phyloP scores from a whole-genome alignment of 2,113 vertebrate species.

The Cebus imitator region DNA sequence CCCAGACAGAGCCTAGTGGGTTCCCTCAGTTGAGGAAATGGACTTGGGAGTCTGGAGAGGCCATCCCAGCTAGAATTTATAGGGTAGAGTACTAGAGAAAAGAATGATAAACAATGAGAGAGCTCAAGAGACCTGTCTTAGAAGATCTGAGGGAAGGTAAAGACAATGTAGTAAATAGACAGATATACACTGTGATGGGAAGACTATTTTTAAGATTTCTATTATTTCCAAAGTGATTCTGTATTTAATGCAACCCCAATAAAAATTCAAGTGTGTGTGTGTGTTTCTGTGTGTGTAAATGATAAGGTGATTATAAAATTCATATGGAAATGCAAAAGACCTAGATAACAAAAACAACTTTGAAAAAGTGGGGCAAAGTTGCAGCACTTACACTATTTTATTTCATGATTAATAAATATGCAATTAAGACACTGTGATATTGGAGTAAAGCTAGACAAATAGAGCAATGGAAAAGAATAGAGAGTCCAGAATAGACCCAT shows the following conservation, averaged over 20 bases:
- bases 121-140: neutral
- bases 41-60: neutral
- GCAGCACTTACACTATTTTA: neutral
- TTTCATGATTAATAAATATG: constrained; percentile 32
- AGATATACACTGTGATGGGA: neutral
- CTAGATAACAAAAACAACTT: constrained; percentile 40
- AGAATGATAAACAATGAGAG: neutral
- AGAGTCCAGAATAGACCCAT: neutral
- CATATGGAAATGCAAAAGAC: constrained; percentile 16
- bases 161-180: neutral
- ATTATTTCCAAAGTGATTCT: constrained; percentile 39
- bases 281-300: neutral
- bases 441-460: neutral
- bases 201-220: constrained; percentile 14
- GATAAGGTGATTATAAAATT: constrained; percentile 34
- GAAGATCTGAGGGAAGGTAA: constrained; percentile 6
- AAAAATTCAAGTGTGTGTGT: neutral
- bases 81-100: neutral
- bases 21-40: neutral
- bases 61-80: neutral
- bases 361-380: constrained; percentile 42
- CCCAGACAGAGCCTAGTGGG: neutral
- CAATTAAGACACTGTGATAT: neutral
- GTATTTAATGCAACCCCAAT: neutral
- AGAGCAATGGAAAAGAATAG: neutral